Evolutionary conservation across 2,888 invertebrate genomes (phyloP), one percentile per base, ranked within the genome.

Genomic region (Latrodectus hesperus): DNA sequence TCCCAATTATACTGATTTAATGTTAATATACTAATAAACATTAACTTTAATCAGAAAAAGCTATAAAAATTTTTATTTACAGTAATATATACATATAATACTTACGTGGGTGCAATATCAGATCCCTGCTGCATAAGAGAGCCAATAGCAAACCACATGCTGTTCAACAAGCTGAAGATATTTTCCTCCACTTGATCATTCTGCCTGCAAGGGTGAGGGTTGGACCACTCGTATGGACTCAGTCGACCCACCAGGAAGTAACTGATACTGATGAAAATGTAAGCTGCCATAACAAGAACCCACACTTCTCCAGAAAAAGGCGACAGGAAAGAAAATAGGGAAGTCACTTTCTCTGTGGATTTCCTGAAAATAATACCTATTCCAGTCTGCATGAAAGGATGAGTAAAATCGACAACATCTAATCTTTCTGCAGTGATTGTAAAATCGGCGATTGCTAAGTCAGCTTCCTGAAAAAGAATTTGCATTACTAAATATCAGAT

Each of bases 141-240:
- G 91, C 97, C 97, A 91, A 98, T 97, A 91, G 97, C 97, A 93
- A 99, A 99, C 99, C 99, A 99, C 94, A 99, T 95, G 93, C 97
- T 97, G 94, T 98, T 98, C 93, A 94, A 96, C 94, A 92, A 96
- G 93, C 96, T 97, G 93, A 98, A 98, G 93, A 97, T 96, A 92
- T 97, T 98, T 93, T 98, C 97, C 92, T 97, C 93, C 9, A 90
- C 90, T 70, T 88, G 85, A 90, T 96, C 96, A 90, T 96, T 95
- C 74, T 60, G 96, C 92, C 96, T 96, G 92, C 96, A 95, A 89
- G 96, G 90, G 80, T 90, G 90, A 5, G 90, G 96, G 93, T 96
- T 96, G 38, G 89, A 89, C 90, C 90, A 90, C 79, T 90, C 90
- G 71, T 90, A 90, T 0, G 99, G 98, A 12, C 90, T 90, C 26